Evolutionary conservation across 2,888 invertebrate species (phyloP).

Genomic region (Spisula subtruncata): DNA sequence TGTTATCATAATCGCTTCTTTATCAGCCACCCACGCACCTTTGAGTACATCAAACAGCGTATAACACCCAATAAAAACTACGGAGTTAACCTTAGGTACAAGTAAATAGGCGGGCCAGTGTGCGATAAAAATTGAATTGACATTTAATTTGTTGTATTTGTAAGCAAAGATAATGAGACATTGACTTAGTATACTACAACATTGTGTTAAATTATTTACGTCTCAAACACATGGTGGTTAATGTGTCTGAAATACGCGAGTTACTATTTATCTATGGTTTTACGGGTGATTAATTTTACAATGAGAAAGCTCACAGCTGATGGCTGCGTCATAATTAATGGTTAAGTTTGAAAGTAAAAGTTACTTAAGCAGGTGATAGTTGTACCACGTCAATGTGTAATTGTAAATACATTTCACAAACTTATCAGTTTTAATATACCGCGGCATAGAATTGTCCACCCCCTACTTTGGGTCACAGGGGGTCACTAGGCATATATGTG

Average conservation of each 20-base stretch:
- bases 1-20: background rate
- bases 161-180: background rate
- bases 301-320: background rate
- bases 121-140: background rate
- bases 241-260: background rate
- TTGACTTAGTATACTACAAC: background rate
- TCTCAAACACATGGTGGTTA: background rate
- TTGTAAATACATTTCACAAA: too few relatives aligned
- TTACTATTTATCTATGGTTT: slow-evolving; percentile 9
- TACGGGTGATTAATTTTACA: background rate
- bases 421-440: too few relatives aligned
- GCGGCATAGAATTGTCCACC: too few relatives aligned
- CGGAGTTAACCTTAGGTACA: slow-evolving; percentile 10
- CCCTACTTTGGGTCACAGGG: too few relatives aligned
- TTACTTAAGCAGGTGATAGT: background rate
- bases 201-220: slow-evolving; percentile 11
- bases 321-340: background rate
- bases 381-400: too few relatives aligned
- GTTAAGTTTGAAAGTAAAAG: background rate
- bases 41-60: background rate
- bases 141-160: slow-evolving; percentile 6
- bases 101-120: slow-evolving; percentile 33
- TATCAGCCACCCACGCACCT: slow-evolving; percentile 32
- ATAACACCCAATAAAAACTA: background rate
- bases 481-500: too few relatives aligned